Evolutionary conservation across 1,140 invertebrate genomes (phyloP).

Genomic region (Caenorhabditis remanei): DNA sequence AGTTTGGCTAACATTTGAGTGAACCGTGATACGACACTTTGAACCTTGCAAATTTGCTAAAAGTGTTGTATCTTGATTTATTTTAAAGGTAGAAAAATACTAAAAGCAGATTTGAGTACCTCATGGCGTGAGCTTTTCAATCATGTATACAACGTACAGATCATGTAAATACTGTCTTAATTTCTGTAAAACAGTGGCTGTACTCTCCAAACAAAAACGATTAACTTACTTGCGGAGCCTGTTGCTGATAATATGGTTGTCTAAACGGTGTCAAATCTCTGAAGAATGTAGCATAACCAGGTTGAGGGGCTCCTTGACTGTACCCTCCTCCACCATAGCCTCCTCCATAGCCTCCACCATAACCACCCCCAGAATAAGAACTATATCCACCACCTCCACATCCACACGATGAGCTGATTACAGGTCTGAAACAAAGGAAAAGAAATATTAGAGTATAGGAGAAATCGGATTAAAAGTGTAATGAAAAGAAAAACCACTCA

Average conservation of each 20-base stretch:
- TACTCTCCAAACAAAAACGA: no score
- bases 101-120: no score
- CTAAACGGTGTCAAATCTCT: slow-evolving; percentile 43
- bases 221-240: background rate
- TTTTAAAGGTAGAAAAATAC: no score
- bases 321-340: slow-evolving; percentile 2
- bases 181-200: no score
- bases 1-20: no score
- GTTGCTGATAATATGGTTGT: slow-evolving; percentile 29
- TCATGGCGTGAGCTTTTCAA: no score
- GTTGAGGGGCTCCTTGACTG: background rate
- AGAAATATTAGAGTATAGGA: background rate
- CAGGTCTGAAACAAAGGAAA: background rate
- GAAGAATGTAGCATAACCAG: slow-evolving; percentile 27
- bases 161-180: no score
- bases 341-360: background rate
- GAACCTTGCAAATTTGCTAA: no score
- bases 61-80: no score
- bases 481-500: background rate
- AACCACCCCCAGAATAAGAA: slow-evolving; percentile 26
- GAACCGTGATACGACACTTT: no score
- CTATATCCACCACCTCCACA: slow-evolving; percentile 32
- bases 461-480: background rate
- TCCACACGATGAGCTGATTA: slow-evolving; percentile 33
- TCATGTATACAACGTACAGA: no score